Percentiles rank a stretch among this genome's conserved stretches.
Evolutionary conservation across 2,888 invertebrate species (phyloP).

Genomic region (Cyclophora punctaria): DNA sequence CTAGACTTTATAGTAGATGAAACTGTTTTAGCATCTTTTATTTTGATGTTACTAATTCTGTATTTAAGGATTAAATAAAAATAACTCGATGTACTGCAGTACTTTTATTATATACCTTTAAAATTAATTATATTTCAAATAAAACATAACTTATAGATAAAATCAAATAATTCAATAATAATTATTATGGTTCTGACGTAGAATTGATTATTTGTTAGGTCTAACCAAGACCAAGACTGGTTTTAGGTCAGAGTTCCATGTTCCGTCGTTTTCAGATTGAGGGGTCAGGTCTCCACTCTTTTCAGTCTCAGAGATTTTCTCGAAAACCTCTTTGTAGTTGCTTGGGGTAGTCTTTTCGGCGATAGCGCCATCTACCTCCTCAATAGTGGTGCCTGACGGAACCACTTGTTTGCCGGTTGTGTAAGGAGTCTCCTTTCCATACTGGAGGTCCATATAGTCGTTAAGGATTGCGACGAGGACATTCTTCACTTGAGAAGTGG

Average conservation of each 20-base stretch:
- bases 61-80: too few relatives aligned
- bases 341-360: constrained; percentile 33
- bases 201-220: constrained; percentile 30
- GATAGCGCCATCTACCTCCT: constrained; percentile 43
- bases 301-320: constrained; percentile 43
- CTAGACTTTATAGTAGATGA: too few relatives aligned
- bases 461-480: constrained; percentile 55
- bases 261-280: constrained; percentile 39
- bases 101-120: too few relatives aligned
- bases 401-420: constrained; percentile 57
- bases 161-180: too few relatives aligned
- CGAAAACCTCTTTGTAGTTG: constrained; percentile 47
- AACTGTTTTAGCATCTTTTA: too few relatives aligned
- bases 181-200: too few relatives aligned
- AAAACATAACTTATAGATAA: too few relatives aligned
- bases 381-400: constrained; percentile 39
- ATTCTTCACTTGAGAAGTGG: constrained; percentile 37
- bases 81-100: too few relatives aligned
- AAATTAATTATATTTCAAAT: too few relatives aligned
- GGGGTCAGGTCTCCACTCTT: constrained; percentile 52
- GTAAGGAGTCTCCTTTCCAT: constrained; percentile 54
- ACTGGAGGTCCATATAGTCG: constrained; percentile 61
- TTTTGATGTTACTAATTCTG: too few relatives aligned
- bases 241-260: constrained; percentile 51
- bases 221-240: constrained; percentile 55